phyloP scores from a whole-genome alignment of 2,113 vertebrate species.

The Muntiacus muntjak region DNA sequence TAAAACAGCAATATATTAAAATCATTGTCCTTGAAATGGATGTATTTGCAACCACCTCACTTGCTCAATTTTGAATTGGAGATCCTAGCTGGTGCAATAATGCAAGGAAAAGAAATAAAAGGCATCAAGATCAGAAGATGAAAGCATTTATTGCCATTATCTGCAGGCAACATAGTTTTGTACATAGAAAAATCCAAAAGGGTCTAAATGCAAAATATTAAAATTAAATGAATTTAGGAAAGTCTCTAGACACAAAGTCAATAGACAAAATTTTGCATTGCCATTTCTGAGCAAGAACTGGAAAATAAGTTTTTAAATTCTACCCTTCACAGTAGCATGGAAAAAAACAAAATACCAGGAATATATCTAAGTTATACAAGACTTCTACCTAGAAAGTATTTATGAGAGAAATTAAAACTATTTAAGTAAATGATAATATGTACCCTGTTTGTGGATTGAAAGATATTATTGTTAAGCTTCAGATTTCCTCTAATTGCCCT shows the following conservation, averaged over 20 bases:
- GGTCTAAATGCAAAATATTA: background rate
- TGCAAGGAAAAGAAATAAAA: constrained; percentile 11
- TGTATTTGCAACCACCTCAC: background rate
- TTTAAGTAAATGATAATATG: background rate
- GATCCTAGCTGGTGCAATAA: background rate
- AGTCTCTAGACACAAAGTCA: background rate
- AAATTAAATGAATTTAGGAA: background rate
- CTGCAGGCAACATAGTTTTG: background rate
- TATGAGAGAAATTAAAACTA: background rate
- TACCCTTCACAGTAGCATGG: background rate
- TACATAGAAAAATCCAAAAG: background rate
- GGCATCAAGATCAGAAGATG: background rate
- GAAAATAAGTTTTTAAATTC: background rate
- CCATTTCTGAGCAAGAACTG: background rate
- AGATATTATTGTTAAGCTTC: background rate
- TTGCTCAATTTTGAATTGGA: background rate
- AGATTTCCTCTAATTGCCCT: background rate
- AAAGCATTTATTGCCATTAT: background rate
- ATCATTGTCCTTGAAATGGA: background rate
- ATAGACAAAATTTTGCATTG: background rate
- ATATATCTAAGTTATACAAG: background rate
- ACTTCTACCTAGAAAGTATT: background rate
- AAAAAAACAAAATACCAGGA: background rate
- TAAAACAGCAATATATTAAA: background rate
- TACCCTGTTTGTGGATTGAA: background rate